A percentile compares a stretch with the other conserved stretches of the same genome.
Conservation (phyloP, 1,140 invertebrate species). For the Pseudachorutes palmiensis region DNA sequence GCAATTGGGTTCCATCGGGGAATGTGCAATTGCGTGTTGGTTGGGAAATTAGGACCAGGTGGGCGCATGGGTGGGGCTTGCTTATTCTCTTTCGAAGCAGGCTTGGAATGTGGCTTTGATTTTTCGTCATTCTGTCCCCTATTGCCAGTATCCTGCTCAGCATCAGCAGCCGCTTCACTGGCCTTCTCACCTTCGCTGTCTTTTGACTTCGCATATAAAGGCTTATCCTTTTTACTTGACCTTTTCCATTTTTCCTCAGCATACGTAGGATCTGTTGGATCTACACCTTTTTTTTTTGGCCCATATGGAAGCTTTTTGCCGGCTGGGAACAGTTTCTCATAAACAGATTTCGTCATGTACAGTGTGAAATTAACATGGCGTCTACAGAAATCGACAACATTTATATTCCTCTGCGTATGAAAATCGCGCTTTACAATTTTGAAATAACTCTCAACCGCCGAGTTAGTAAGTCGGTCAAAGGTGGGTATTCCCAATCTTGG, state of each 20-base stretch:
- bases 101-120: too few relatives aligned
- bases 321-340: neutral
- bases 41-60: too few relatives aligned
- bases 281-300: neutral
- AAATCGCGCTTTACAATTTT: neutral
- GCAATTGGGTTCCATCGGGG: too few relatives aligned
- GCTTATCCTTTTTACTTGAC: neutral
- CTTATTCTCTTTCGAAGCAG: too few relatives aligned
- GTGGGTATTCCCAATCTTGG: neutral
- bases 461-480: neutral
- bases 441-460: neutral
- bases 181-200: neutral
- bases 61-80: too few relatives aligned
- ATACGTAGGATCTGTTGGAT: neutral
- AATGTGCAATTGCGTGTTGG: too few relatives aligned
- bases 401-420: neutral
- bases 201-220: neutral
- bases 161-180: neutral
- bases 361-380: neutral
- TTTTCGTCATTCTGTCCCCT: too few relatives aligned
- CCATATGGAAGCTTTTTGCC: neutral
- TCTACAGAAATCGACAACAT: neutral
- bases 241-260: neutral
- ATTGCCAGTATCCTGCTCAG: too few relatives aligned
- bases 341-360: neutral